A percentile compares a stretch with the other conserved stretches of the same genome.
These are phyloP conservation scores for Sparus aurata DNA, from an alignment of 2,797 vertebrate genomes.

Conservation along the genomic window DNA sequence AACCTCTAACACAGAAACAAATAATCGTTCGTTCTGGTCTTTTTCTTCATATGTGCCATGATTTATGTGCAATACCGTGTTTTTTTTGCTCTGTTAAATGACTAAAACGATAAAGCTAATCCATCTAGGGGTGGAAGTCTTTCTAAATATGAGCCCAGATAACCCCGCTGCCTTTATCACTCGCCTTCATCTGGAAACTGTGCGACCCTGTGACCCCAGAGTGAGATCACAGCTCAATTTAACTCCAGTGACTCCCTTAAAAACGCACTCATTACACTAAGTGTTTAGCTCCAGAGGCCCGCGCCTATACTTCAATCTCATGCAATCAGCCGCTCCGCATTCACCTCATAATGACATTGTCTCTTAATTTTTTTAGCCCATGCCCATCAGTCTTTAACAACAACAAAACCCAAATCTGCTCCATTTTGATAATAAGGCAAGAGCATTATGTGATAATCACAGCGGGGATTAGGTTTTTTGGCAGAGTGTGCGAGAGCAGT, in stretches of 20 bases:
- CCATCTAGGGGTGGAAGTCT: slow-evolving; percentile 6
- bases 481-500: slow-evolving; percentile 65
- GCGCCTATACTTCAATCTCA: slow-evolving; percentile 55
- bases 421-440: slow-evolving; percentile 82
- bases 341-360: slow-evolving; percentile 68
- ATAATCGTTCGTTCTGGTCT: background rate
- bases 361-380: slow-evolving; percentile 65
- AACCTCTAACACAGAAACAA: background rate
- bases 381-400: slow-evolving; percentile 71
- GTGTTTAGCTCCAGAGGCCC: slow-evolving; percentile 63
- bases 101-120: slow-evolving; percentile 11
- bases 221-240: slow-evolving; percentile 77
- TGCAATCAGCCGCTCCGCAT: slow-evolving; percentile 66
- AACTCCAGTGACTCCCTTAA: slow-evolving; percentile 69
- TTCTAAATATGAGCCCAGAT: slow-evolving; percentile 17
- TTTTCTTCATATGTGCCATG: background rate
- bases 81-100: background rate
- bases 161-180: slow-evolving; percentile 34
- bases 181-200: slow-evolving; percentile 60
- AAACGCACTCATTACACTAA: slow-evolving; percentile 80
- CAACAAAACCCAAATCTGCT: slow-evolving; percentile 77
- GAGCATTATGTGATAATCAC: slow-evolving; percentile 82
- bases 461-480: slow-evolving; percentile 75
- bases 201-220: slow-evolving; percentile 72
- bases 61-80: background rate